A percentile compares a stretch with the other conserved stretches of the same genome.
Evolutionary conservation across 2,113 vertebrate genomes (phyloP).

Genomic region (Anhinga rufa): DNA sequence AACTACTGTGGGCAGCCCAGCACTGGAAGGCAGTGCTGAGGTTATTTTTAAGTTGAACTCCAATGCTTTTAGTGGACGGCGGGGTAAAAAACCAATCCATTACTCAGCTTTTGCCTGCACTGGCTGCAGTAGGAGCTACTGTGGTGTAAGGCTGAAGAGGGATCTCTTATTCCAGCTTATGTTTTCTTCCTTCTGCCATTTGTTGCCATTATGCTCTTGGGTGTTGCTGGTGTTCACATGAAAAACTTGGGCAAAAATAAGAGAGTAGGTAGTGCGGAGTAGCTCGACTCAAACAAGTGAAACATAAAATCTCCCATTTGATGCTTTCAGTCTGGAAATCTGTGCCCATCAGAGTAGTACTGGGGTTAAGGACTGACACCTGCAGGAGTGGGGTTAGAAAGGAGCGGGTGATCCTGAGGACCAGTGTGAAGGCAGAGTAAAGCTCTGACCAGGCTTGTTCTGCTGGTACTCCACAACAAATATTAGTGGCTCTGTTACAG

Average conservation of each 20-base stretch:
- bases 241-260: background rate
- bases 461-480: background rate
- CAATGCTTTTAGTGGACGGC: background rate
- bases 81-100: background rate
- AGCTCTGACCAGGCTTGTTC: background rate
- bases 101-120: background rate
- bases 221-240: background rate
- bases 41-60: background rate
- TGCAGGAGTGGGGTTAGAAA: background rate
- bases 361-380: background rate
- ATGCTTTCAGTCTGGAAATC: background rate
- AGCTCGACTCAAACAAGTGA: background rate
- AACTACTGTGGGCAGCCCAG: background rate
- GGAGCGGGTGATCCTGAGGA: fast-evolving
- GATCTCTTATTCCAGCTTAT: background rate
- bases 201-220: background rate
- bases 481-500: background rate
- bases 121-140: background rate
- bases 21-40: background rate
- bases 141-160: background rate
- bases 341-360: background rate
- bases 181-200: background rate
- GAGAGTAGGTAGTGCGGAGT: no score
- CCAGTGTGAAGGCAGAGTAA: background rate
- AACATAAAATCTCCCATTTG: background rate